Base-by-base conservation (phyloP, 2,888 invertebrate species). In the Parnassius apollo region DNA sequence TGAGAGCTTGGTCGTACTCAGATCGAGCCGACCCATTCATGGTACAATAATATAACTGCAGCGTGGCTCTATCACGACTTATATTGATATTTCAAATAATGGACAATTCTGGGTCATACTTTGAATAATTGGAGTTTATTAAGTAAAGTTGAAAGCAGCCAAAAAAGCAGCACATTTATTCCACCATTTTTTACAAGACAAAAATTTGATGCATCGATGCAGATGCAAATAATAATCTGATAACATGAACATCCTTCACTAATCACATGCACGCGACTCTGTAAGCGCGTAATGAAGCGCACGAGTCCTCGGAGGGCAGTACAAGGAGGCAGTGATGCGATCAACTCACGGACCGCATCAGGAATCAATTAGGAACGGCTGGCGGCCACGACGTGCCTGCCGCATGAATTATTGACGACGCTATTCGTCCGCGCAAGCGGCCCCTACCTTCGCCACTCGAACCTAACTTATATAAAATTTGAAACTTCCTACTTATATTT, bases 281-380 rank as follows among this genome's bases (percentile, higher is more conserved):
- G 79, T 81, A 84, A 86, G 86, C 85, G 85, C 80, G 86, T 83
- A 89, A 88, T 88, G 88, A 87, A 84, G 85, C 89, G 87, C 78
- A 77, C 71, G 80, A 83, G 80, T 86, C 85, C 82, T 83, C 79
- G 71, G 82, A 85, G 85, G 83, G 84, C 81, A 81, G 83, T 76
- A 83, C 80, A 88, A 87, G 87, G 83, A 87, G 84, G 79, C 88
- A 88, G 87, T 87, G 89, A 90, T 86, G 90, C 89, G 89, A 82
- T 82, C 85, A 80, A 83, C 84, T 85, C 86, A 81, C 75, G 78
- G 81, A 78, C 85, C 84, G 85, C 88, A 88, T 88, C 91, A 91
- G 89, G 87, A 90, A 90, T 91, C 91, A 91, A 91, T 91, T 90
- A 89, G 85, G 87, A 83, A 83, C 87, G 88, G 86, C 86, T 83